Evolutionary conservation across 2,797 vertebrate genomes (phyloP).

Genomic region (Gymnocypris eckloni): DNA sequence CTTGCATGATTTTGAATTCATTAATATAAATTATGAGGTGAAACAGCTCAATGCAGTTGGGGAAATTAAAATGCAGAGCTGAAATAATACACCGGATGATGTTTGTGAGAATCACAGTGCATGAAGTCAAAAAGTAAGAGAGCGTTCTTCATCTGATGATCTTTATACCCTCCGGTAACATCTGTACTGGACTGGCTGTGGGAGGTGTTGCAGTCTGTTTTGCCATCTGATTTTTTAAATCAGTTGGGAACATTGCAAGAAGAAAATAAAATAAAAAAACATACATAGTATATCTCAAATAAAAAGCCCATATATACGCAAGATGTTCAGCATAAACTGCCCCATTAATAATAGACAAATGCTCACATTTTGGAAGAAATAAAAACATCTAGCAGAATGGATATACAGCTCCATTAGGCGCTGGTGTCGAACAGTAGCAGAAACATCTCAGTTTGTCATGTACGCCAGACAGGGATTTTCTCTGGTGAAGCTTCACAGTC

Average conservation of each 20-base stretch:
- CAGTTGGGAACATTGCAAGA: not conserved
- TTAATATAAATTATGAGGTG: slow-evolving; percentile 62
- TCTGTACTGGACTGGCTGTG: not conserved
- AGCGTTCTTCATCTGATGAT: not conserved
- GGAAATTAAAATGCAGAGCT: slow-evolving; percentile 23
- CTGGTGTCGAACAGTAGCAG: not conserved
- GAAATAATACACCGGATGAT: slow-evolving; percentile 6
- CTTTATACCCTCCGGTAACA: slow-evolving; percentile 2
- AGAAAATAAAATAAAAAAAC: not conserved
- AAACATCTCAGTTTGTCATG: not conserved
- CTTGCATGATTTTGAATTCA: slow-evolving; percentile 62
- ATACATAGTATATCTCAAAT: not conserved
- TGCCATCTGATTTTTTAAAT: not conserved
- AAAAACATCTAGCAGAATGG: slow-evolving; percentile 4
- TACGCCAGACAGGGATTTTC: not conserved
- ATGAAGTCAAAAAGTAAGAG: not conserved
- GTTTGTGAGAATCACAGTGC: not conserved
- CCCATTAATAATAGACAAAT: slow-evolving; percentile 6
- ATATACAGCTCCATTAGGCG: not conserved
- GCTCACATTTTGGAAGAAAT: not conserved
- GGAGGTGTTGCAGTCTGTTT: not conserved
- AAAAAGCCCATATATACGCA: not conserved
- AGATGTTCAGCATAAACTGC: not conserved
- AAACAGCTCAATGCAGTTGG: slow-evolving; percentile 55
- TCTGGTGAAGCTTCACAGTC: slow-evolving; percentile 2